A percentile compares a stretch with the other conserved stretches of the same genome.
Evolutionary conservation across 2,113 vertebrate species (phyloP).

Genomic region (Atrichornis clamosus): DNA sequence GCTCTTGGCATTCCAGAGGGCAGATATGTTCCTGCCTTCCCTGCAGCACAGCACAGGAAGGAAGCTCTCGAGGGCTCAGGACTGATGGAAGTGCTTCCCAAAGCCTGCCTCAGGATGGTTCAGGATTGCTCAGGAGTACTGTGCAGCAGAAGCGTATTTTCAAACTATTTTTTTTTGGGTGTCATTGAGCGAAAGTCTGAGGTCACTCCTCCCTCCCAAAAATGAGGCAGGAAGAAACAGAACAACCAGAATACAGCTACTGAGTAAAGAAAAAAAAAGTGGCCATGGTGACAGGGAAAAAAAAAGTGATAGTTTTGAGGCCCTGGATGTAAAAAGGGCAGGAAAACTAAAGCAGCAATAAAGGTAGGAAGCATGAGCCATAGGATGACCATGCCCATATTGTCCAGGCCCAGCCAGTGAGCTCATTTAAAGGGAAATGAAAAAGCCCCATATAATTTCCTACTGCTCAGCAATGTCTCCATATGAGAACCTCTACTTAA

Average conservation of each 20-base stretch:
- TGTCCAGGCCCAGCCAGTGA: not conserved
- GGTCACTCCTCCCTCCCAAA: not conserved
- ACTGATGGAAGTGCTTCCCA: not conserved
- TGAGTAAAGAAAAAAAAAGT: not conserved
- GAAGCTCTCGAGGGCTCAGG: not conserved
- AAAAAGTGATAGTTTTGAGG: not conserved
- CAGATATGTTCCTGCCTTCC: not conserved
- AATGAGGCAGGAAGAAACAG: not conserved
- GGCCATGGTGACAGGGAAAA: not conserved
- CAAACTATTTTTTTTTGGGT: not conserved
- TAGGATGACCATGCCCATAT: slow-evolving; percentile 7
- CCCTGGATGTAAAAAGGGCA: not conserved
- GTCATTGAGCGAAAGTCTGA: not conserved
- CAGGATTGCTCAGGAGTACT: not conserved
- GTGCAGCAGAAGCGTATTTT: not conserved
- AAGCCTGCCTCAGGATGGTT: not conserved
- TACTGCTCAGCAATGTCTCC: slow-evolving; percentile 40
- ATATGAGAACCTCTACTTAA: slow-evolving; percentile 51
- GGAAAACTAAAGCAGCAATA: not conserved
- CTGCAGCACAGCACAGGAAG: not conserved
- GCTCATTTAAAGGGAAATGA: slow-evolving; percentile 59
- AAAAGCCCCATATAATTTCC: slow-evolving; percentile 50
- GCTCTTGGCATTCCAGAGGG: not conserved
- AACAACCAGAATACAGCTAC: not conserved
- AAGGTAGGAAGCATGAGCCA: not conserved